Evolutionary conservation across 1,140 invertebrate genomes (phyloP), one percentile per base, ranked within the genome.

Genomic region (honey bee (Apis mellifera)): DNA sequence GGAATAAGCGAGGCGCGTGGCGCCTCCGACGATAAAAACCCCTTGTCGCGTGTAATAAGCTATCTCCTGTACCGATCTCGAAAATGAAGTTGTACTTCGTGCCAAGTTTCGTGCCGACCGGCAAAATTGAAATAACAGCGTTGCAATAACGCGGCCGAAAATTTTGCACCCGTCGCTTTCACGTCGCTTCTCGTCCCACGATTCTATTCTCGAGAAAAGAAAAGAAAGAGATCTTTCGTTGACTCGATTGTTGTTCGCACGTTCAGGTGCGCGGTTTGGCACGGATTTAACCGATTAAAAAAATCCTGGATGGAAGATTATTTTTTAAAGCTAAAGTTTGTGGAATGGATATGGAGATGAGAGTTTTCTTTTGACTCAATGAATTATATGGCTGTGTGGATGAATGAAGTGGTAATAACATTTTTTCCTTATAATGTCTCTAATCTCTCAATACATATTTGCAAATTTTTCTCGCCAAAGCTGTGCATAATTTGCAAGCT

Each of bases 71-170:
- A n/a, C 19, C 62, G 57, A 23, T 21, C 73, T 32, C 73, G 64
- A 60, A 59, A 76, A 82, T 82, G 79, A 82, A 82, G 73, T 75
- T 75, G 62, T 76, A 82, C 62, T 60, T 60, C 3, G 79, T 75
- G 79, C 79, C 79, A 81, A 81, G 79, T 59, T 23, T 23, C 42
- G 8, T 11, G n/a, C n/a, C 79, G 42, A 68, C 54, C 76, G 79
- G 64, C 64, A 82, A 76, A 42, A 68, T 82, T 52, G 23, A 69
- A 76, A 32, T 32, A 32, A 48, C 55, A 50, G 72, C 21, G 32
- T 42, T 55, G 71, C 57, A 68, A 66, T 26, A 81, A 75, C 62
- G 62, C 62, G 62, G 13, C 19, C 57, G 57, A 23, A 50, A 19
- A 57, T 81, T 81, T 66, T 59, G 71, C 42, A 64, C 62, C 68